phyloP scores from a whole-genome alignment of 2,113 vertebrate species.

The human (Homo sapiens) region GRCh38 chr5:131316001-131316500 shows the following conservation, averaged over 20 bases:
- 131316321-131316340: conserved; percentile 11
- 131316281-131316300: neutral
- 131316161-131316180: neutral
- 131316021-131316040: conserved; percentile 49
- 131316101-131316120: conserved; percentile 22
- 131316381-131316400: neutral
- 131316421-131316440: neutral
- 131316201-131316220: neutral
- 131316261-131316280: neutral
- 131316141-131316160: conserved; percentile 56
- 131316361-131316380: neutral
- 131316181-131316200: neutral
- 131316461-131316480: neutral
- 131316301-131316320: neutral
- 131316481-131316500: neutral
- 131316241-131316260: conserved; percentile 14
- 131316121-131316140: neutral
- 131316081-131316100: conserved; percentile 28
- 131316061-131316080: conserved; percentile 29
- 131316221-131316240: neutral
- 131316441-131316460: neutral
- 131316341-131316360: neutral
- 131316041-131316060: conserved; percentile 35
- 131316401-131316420: neutral
- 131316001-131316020: conserved; percentile 25